phyloP scores from a whole-genome alignment of 2,888 invertebrate genomes.

The Trissoscelio sp. region DNA sequence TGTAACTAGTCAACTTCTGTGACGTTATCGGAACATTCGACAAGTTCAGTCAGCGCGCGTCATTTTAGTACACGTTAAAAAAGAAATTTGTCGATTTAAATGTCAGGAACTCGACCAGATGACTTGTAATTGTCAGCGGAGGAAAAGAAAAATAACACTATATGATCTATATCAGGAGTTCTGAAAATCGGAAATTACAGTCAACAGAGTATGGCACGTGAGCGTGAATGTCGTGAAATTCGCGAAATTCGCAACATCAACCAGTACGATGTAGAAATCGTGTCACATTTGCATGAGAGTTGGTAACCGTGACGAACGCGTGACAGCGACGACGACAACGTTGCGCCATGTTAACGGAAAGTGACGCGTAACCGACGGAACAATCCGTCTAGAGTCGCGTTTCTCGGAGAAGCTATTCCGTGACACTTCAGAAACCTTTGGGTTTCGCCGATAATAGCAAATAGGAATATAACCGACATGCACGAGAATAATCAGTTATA shows the following conservation, averaged over 20 bases:
- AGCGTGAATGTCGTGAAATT: slow-evolving; percentile 58
- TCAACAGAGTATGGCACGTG: slow-evolving; percentile 47
- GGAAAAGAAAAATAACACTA: slow-evolving; percentile 11
- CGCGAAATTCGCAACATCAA: slow-evolving; percentile 62
- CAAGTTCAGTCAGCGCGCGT: too few species aligned
- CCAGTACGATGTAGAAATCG: slow-evolving; percentile 66
- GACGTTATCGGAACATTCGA: too few species aligned
- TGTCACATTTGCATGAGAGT: slow-evolving; percentile 68
- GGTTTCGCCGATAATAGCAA: slow-evolving; percentile 61
- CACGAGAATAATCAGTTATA: slow-evolving; percentile 54
- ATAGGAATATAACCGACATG: slow-evolving; percentile 44
- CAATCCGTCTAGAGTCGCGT: slow-evolving; percentile 61
- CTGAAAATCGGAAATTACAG: slow-evolving; percentile 59
- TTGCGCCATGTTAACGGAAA: slow-evolving; percentile 73
- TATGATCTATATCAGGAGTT: slow-evolving; percentile 51
- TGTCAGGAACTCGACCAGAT: slow-evolving; percentile 9
- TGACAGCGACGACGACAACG: slow-evolving; percentile 68
- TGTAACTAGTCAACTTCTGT: too few species aligned
- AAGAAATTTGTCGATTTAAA: slow-evolving; percentile 15
- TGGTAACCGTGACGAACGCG: slow-evolving; percentile 66
- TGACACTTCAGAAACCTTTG: slow-evolving; percentile 62
- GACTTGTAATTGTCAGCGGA: slow-evolving; percentile 29
- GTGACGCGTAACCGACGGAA: slow-evolving; percentile 69
- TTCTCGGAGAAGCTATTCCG: slow-evolving; percentile 63
- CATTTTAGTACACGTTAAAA: too few species aligned